Conservation (phyloP, 1,140 invertebrate species). For the Teleopsis dalmanni region DNA sequence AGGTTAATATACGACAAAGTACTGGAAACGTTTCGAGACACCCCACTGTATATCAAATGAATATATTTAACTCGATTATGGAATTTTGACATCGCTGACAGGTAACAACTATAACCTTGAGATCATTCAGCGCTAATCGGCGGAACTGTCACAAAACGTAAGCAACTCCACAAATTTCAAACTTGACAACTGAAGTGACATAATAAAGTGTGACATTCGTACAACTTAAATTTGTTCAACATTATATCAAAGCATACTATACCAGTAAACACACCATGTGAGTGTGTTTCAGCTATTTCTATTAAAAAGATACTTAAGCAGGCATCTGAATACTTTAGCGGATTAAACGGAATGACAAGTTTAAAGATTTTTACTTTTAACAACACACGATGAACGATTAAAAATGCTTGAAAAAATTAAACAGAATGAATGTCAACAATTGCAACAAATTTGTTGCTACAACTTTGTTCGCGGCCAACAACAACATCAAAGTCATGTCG, state of each 20-base stretch:
- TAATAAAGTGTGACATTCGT: constrained; percentile 24
- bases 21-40: too few species aligned
- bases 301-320: too few species aligned
- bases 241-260: too few species aligned
- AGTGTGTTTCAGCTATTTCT: too few species aligned
- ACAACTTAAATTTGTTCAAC: too few species aligned
- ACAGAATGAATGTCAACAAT: constrained; percentile 4
- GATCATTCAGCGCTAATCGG: constrained; percentile 29
- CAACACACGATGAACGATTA: neutral
- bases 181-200: constrained; percentile 37
- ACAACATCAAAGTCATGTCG: neutral
- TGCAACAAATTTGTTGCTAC: too few species aligned
- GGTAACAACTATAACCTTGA: constrained; percentile 41
- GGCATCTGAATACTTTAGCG: too few species aligned
- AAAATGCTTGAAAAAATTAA: neutral
- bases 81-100: constrained; percentile 32
- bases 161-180: constrained; percentile 27
- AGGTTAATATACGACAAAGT: too few species aligned
- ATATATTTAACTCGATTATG: too few species aligned
- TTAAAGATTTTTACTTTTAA: constrained; percentile 1
- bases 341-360: constrained; percentile 34
- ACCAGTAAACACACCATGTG: constrained; percentile 16
- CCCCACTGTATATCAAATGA: too few species aligned
- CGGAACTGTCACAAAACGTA: constrained; percentile 32
- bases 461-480: neutral